Evolutionary conservation across 2,888 invertebrate genomes (phyloP), one percentile per base, ranked within the genome.

Genomic region (Eurytoma californica): DNA sequence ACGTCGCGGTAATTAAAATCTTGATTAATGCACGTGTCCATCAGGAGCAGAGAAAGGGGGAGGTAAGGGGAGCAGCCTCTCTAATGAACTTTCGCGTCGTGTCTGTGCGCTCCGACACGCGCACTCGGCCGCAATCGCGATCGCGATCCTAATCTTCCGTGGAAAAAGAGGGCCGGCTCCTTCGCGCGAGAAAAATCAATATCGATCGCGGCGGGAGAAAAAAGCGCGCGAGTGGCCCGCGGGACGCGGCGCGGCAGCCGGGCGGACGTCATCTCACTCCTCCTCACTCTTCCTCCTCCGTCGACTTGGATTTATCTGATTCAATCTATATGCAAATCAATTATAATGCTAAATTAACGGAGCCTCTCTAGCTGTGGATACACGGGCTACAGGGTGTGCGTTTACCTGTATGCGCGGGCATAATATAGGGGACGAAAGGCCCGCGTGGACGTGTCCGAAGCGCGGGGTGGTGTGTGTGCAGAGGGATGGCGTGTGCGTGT

Each of bases 11-110:
- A 89, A 89, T 89, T 89, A 89, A 88, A 89, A 89, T 87, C 88
- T 88, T 89, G 89, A 89, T 89, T 89, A 89, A 89, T 88, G 88
- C 87, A 86, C 88, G 87, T 86, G 88, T 88, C 88, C 88, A 85
- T 87, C 87, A 87, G 86, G 79, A 39, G 39, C 39, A 9, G 39
- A 39, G 39, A 39, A 39, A 39, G 39, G 39, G 39, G 39, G 39
- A 9, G 39, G 80, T 78, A 57, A n/a, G 18, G n/a, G 13, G 39
- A 39, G 7, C 18, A 13, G 58, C 55, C 3, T 30, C 86, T 87
- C 86, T 89, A 89, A 89, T 89, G 89, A 89, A 89, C 89, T 88
- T 88, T 88, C 87, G 84, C 87, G 85, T 85, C 86, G 57, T 58
- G 28, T 39, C 61, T 61, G 61, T 61, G 28, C 61, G n/a, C 16